A percentile compares a stretch with the other conserved stretches of the same genome.
phyloP scores from a whole-genome alignment of 2,797 vertebrate species.

The Podarcis lilfordi region DNA sequence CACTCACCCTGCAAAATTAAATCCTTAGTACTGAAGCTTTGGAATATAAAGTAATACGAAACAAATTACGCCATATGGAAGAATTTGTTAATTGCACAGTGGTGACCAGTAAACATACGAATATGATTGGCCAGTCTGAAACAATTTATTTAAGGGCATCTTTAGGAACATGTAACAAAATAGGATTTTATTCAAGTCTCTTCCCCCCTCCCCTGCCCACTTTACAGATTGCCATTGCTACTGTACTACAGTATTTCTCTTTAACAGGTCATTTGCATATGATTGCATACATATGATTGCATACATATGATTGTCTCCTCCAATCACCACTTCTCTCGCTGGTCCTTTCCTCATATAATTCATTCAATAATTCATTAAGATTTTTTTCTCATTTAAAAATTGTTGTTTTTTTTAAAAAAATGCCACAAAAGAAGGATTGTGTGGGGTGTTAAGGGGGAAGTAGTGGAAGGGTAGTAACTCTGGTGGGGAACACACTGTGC shows the following conservation, averaged over 20 bases:
- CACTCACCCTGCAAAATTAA: neutral
- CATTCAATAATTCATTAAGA: neutral
- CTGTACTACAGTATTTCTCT: neutral
- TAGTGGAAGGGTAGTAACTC: too few species aligned
- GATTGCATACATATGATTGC: too few species aligned
- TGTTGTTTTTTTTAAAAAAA: neutral
- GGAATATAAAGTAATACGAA: fast-evolving
- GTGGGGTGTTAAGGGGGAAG: too few species aligned
- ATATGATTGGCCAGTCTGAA: neutral
- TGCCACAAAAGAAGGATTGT: neutral
- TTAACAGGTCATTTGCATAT: neutral
- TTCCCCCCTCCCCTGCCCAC: neutral
- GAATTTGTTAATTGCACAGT: neutral
- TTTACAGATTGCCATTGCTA: neutral
- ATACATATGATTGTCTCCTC: neutral
- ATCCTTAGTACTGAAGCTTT: neutral
- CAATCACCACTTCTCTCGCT: too few species aligned
- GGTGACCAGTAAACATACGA: neutral
- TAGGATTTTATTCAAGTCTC: neutral
- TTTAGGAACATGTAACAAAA: neutral
- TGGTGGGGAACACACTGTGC: too few species aligned
- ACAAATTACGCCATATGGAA: neutral
- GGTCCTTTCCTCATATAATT: neutral
- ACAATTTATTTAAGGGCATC: neutral
- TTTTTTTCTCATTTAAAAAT: neutral